These are phyloP conservation scores for Neolamprologus brichardi DNA, from an alignment of 2,113 vertebrate species.

Conservation along the genomic window DNA sequence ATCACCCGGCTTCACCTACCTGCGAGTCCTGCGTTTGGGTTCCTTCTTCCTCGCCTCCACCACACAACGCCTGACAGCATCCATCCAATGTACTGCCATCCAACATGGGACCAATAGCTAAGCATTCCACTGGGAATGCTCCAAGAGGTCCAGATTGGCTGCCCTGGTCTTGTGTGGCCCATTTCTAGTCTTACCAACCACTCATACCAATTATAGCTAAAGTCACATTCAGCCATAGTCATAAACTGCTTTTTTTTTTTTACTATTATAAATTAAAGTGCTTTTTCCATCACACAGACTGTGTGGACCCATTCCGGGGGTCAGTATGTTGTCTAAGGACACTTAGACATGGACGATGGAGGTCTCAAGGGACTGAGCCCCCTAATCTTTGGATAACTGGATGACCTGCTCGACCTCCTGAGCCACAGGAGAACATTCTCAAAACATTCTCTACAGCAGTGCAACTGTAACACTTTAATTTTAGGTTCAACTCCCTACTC, in stretches of 20 bases:
- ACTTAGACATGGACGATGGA: neutral
- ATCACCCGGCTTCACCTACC: too few species aligned
- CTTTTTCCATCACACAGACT: neutral
- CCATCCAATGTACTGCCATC: neutral
- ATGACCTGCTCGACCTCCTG: neutral
- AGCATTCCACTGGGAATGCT: neutral
- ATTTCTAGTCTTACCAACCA: neutral
- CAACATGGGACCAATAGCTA: neutral
- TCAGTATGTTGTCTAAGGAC: neutral
- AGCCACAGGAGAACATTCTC: neutral
- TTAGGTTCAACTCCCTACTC: neutral
- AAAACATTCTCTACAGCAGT: neutral
- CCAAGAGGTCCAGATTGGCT: neutral
- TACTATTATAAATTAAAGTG: neutral
- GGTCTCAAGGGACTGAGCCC: neutral
- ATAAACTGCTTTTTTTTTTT: neutral
- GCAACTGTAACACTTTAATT: neutral
- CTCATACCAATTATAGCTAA: neutral
- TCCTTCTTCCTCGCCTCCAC: too few species aligned
- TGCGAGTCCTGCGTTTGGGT: too few species aligned
- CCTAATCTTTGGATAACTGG: neutral
- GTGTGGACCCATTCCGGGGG: neutral
- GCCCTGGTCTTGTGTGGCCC: neutral
- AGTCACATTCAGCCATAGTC: neutral
- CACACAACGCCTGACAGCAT: neutral